Percentiles rank a stretch among this genome's conserved stretches.
phyloP scores from a whole-genome alignment of 2,113 vertebrate genomes.

The Eptatretus burgeri region DNA sequence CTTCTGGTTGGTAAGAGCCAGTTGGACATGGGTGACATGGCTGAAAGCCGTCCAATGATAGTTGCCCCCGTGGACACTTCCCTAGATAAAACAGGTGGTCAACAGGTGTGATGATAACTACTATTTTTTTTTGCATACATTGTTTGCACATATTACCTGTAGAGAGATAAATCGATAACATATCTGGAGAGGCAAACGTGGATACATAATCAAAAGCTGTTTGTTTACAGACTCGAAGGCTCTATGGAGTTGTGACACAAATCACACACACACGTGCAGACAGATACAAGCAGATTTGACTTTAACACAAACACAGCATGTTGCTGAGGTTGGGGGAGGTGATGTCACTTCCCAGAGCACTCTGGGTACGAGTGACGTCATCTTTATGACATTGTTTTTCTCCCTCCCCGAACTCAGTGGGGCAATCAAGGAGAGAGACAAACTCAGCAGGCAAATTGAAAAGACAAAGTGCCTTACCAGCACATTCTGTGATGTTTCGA shows the following conservation, averaged over 20 bases:
- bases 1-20: slow-evolving; percentile 52
- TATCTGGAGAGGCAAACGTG: too few relatives aligned
- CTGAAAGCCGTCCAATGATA: slow-evolving; percentile 47
- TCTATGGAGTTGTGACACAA: not conserved
- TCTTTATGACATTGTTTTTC: too few relatives aligned
- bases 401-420: too few relatives aligned
- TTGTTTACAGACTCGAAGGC: not conserved
- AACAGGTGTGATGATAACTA: too few relatives aligned
- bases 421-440: too few relatives aligned
- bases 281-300: not conserved
- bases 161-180: too few relatives aligned
- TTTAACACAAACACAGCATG: not conserved
- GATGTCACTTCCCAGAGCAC: not conserved
- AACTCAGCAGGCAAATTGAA: too few relatives aligned
- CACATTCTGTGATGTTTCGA: slow-evolving; percentile 32
- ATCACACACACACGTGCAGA: too few relatives aligned
- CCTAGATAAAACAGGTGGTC: slow-evolving; percentile 18
- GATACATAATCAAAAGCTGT: too few relatives aligned
- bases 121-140: too few relatives aligned
- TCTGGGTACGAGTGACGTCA: not conserved
- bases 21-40: slow-evolving; percentile 40
- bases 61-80: slow-evolving; percentile 54
- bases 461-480: slow-evolving; percentile 19
- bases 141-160: too few relatives aligned
- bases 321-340: not conserved